These are phyloP conservation scores for Okapia johnstoni DNA, from an alignment of 2,113 vertebrate genomes.

Conservation along the genomic window DNA sequence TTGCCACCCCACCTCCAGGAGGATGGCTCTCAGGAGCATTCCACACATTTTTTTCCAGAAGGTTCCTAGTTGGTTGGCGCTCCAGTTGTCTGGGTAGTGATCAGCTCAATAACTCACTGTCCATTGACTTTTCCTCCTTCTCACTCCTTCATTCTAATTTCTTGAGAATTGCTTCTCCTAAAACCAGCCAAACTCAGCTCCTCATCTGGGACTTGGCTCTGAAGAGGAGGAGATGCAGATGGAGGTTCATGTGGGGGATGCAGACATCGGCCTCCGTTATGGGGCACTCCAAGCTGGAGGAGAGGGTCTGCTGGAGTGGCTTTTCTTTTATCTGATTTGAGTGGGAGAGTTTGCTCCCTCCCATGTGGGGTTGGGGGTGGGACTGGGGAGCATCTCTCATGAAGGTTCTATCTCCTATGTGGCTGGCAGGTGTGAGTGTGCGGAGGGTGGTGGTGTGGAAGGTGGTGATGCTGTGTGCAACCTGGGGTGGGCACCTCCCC, in stretches of 20 bases:
- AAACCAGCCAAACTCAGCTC: not conserved
- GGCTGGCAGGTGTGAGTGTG: not conserved
- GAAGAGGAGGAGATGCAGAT: not conserved
- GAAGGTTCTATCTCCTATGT: not conserved
- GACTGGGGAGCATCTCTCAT: not conserved
- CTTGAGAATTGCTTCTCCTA: not conserved
- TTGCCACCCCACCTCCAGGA: not conserved
- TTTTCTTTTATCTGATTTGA: too few species aligned
- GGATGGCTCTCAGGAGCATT: not conserved
- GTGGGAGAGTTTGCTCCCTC: too few species aligned
- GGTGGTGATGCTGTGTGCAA: not conserved
- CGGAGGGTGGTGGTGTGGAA: not conserved
- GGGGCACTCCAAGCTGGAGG: not conserved
- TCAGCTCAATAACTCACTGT: not conserved
- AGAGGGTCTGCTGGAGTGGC: not conserved
- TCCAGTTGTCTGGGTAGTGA: not conserved
- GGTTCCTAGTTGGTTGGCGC: not conserved
- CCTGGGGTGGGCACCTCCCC: too few species aligned
- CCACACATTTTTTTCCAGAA: not conserved
- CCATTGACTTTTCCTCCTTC: not conserved
- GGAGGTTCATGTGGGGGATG: accelerated
- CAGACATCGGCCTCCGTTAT: not conserved
- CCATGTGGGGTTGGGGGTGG: not conserved
- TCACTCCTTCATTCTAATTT: not conserved
- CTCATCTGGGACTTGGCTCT: not conserved